These are phyloP conservation scores for Cynoglossus semilaevis DNA, from an alignment of 2,113 vertebrate species.

Conservation along the genomic window DNA sequence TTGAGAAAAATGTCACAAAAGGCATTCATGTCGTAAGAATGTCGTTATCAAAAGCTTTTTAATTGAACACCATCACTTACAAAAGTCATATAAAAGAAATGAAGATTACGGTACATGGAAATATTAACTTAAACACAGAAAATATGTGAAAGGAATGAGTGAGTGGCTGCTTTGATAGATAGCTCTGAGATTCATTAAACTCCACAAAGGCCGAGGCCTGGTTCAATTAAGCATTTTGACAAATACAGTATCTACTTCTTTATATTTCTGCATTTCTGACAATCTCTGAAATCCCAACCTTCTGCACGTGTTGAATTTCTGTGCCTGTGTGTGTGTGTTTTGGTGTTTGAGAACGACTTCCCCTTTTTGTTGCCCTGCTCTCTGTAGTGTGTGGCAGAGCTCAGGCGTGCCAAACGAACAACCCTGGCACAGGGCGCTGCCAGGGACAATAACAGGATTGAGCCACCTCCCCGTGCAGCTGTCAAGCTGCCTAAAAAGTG, in stretches of 20 bases:
- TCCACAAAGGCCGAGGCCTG: conserved; percentile 26
- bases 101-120: conserved; percentile 56
- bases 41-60: conserved; percentile 61
- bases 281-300: conserved; percentile 4
- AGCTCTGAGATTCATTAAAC: conserved; percentile 34
- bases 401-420: conserved; percentile 42
- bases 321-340: conserved; percentile 42
- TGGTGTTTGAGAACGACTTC: conserved; percentile 33
- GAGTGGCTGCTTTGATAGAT: conserved; percentile 24
- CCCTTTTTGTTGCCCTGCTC: conserved; percentile 28
- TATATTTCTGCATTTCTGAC: not conserved
- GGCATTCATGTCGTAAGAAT: conserved; percentile 47
- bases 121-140: conserved; percentile 42
- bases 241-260: not conserved
- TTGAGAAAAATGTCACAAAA: conserved; percentile 36
- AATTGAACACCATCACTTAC: conserved; percentile 62
- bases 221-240: conserved; percentile 21
- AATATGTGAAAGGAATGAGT: conserved; percentile 40
- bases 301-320: conserved; percentile 18
- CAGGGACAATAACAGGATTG: conserved; percentile 49
- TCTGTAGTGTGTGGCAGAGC: conserved; percentile 52
- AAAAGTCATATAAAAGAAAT: conserved; percentile 50
- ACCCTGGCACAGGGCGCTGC: conserved; percentile 52
- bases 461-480: conserved; percentile 62
- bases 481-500: conserved; percentile 55